Conservation (phyloP, 2,113 vertebrate genomes). For the Camarhynchus parvulus region DNA sequence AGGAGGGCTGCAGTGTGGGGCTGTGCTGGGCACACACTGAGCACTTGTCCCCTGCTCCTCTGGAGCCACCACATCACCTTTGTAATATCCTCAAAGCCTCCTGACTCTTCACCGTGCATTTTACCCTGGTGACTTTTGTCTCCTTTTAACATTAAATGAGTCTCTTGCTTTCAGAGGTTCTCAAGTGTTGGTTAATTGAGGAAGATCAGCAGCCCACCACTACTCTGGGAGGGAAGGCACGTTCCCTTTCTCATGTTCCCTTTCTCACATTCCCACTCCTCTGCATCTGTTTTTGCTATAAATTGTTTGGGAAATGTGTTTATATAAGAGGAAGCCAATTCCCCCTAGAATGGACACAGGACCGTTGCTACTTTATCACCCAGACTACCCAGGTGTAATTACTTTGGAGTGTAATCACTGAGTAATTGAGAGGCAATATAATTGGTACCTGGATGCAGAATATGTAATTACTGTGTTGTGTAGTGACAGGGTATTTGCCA, state of each 20-base stretch:
- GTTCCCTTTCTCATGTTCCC: background rate
- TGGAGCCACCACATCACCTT: background rate
- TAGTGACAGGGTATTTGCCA: conserved; percentile 27
- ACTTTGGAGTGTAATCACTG: conserved; percentile 33
- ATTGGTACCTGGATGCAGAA: conserved; percentile 52
- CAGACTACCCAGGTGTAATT: background rate
- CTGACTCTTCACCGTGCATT: background rate
- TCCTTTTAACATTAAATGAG: background rate
- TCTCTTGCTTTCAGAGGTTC: background rate
- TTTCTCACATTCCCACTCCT: background rate
- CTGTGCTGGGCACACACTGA: background rate
- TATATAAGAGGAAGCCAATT: background rate
- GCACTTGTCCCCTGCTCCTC: background rate
- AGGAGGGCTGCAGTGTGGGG: background rate
- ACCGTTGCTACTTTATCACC: background rate
- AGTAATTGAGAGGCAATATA: conserved; percentile 21
- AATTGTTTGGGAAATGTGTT: background rate
- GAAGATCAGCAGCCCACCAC: background rate
- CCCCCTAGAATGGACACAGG: background rate
- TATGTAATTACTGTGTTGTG: conserved; percentile 33
- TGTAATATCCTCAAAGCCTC: background rate
- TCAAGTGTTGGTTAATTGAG: background rate
- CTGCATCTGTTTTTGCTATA: background rate
- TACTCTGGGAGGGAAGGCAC: background rate
- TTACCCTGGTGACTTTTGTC: background rate